Conservation (phyloP, 2,888 invertebrate genomes). For the Drosophila pseudotalamancana region DNA sequence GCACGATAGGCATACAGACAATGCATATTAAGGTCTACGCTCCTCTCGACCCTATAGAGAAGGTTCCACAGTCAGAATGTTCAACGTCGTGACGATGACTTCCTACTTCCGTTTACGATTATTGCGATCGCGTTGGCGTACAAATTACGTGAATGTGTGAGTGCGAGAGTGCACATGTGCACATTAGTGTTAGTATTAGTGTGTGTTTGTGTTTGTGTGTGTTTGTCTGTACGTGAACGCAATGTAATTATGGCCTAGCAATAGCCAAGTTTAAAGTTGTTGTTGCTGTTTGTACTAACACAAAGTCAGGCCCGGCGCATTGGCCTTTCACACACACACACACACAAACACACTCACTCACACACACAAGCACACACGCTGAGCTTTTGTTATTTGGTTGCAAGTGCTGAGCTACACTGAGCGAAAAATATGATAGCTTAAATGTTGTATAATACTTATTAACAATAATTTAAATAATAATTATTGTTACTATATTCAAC, state of each 20-base stretch:
- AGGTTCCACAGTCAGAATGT: conserved; percentile 41
- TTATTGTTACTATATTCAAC: neutral
- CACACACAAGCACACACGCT: conserved; percentile 3
- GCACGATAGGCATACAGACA: conserved; percentile 31
- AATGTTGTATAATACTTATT: too few relatives aligned
- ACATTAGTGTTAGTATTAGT: neutral
- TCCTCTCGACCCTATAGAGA: neutral
- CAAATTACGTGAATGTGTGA: conserved; percentile 22
- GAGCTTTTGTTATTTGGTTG: conserved; percentile 42
- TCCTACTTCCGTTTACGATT: conserved; percentile 58
- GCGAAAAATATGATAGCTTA: neutral
- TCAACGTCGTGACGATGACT: conserved; percentile 54
- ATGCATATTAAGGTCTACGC: conserved; percentile 34
- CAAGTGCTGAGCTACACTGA: conserved; percentile 35
- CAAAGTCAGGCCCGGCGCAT: conserved; percentile 38
- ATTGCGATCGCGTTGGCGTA: conserved; percentile 56
- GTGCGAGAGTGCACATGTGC: too few relatives aligned
- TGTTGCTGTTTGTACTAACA: conserved; percentile 16
- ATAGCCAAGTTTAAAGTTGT: conserved; percentile 29
- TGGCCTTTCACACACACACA: conserved; percentile 42
- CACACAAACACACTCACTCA: neutral
- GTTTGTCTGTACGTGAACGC: conserved; percentile 27
- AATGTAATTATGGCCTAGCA: conserved; percentile 46
- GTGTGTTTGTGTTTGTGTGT: neutral
- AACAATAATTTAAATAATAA: neutral